phyloP scores from a whole-genome alignment of 2,113 vertebrate genomes.

The Noctilio leporinus region DNA sequence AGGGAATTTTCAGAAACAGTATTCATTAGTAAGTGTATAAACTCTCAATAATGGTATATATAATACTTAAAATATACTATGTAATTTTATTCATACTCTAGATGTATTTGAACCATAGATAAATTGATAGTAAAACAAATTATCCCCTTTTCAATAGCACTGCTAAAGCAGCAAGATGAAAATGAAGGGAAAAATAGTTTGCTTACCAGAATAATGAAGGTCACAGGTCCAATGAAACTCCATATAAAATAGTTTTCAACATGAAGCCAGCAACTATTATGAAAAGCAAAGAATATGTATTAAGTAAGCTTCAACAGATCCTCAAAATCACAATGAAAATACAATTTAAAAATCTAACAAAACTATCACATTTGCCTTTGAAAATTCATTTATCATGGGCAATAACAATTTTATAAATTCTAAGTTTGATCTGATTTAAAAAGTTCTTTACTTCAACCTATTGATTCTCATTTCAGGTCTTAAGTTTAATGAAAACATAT shows the following conservation, averaged over 20 bases:
- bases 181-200: conserved; percentile 24
- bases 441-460: neutral
- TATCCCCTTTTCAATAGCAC: neutral
- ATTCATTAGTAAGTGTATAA: neutral
- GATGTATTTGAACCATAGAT: neutral
- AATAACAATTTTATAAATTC: conserved; percentile 4
- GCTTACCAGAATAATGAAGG: conserved; percentile 98
- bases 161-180: neutral
- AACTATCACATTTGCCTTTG: neutral
- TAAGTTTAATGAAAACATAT: neutral
- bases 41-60: neutral
- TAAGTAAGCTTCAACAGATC: neutral
- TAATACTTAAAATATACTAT: neutral
- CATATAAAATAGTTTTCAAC: conserved; percentile 99
- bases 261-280: conserved; percentile 93
- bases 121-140: neutral
- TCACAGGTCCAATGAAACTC: conserved; percentile 99
- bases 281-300: conserved; percentile 56
- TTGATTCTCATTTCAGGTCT: neutral
- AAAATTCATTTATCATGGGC: neutral
- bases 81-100: neutral
- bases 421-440: neutral
- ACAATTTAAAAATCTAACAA: conserved; percentile 39
- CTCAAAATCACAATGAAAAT: neutral
- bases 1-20: neutral